Evolutionary conservation across 2,797 vertebrate genomes (phyloP).

Genomic region (Masticophis lateralis): DNA sequence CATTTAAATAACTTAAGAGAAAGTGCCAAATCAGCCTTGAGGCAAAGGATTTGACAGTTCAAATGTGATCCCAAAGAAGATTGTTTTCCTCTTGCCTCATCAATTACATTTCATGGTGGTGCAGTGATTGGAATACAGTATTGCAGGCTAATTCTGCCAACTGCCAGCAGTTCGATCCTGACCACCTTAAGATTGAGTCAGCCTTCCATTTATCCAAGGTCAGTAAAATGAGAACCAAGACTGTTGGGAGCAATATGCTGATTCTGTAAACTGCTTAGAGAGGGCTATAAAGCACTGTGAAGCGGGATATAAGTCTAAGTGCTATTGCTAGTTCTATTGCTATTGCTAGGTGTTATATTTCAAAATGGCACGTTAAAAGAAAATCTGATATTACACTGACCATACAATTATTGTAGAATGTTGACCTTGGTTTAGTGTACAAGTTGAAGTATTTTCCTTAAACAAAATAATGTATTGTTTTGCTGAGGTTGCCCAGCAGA

Average conservation of each 20-base stretch:
- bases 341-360: not conserved
- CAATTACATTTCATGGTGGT: not conserved
- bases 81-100: not conserved
- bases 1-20: not conserved
- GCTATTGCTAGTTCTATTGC: not conserved
- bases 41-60: not conserved
- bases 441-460: not conserved
- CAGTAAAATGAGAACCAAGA: no score
- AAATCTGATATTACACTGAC: not conserved
- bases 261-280: no score
- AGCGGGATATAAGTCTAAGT: not conserved
- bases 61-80: not conserved
- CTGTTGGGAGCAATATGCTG: no score
- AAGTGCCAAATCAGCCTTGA: not conserved
- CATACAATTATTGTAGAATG: not conserved
- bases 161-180: not conserved
- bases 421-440: not conserved
- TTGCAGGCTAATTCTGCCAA: not conserved
- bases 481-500: rapidly evolving
- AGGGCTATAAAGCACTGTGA: no score
- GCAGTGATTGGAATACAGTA: not conserved
- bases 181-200: no score
- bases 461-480: not conserved
- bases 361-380: not conserved
- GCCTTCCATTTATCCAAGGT: no score